Evolutionary conservation across 2,888 invertebrate species (phyloP), one percentile per base, ranked within the genome.

Genomic region (Thera britannica): DNA sequence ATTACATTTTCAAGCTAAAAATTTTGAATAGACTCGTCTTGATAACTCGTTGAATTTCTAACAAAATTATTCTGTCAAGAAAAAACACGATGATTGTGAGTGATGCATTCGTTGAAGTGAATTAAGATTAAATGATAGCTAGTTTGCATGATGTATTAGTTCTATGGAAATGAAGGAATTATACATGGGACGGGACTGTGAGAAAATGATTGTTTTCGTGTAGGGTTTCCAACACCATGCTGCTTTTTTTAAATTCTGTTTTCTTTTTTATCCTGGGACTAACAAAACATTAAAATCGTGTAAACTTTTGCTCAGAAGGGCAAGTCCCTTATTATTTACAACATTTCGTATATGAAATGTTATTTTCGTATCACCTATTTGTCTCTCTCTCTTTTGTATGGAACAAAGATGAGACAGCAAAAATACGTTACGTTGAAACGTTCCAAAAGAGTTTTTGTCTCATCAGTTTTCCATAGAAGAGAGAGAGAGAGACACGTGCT

Each of bases 141-240:
- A n/a, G 44, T 69, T 65, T 69, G 65, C 59, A 69, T 69, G 36
- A 7, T 49, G 23, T n/a, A 62, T 62, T 65, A 65, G 8, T 68
- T 66, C 59, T 51, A 51, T 65, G 65, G 49, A 65, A 65, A 65
- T 65, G 46, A 34, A 12, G n/a, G 48, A 52, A 65, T 64, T 36
- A 65, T 54, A 62, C 44, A 62, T 69, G 65, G 38, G 12, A 35
- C 44, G 9, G 34, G 65, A 12, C n/a, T 46, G 58, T 69, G 56
- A 62, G 68, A 69, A 48, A 62, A 62, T 35, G 9, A 69, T 69
- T 65, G 65, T 59, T 35, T 54, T 36, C 3, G 9, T 62, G 9
- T 61, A 57, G 7, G 3, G 54, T 35, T 58, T 35, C 35, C 58
- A 58, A 56, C 36, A 48, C 35, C 34, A 41, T 60, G 12, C 49